Percentiles rank a stretch among this genome's conserved stretches.
phyloP scores from a whole-genome alignment of 2,888 invertebrate species.

The Megamerina dolium region DNA sequence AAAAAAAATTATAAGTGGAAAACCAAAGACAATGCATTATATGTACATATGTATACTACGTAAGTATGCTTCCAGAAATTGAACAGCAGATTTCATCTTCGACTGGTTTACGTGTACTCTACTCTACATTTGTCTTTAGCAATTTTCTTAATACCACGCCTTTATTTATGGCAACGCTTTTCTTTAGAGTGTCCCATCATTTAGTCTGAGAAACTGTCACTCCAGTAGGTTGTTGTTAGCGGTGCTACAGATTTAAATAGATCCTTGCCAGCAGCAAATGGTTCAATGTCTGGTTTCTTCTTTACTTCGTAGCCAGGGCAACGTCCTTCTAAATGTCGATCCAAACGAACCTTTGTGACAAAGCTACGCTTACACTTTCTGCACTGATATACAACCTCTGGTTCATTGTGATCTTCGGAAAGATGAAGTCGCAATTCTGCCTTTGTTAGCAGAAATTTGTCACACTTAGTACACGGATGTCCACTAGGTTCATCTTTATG shows the following conservation, averaged over 20 bases:
- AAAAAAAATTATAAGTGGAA: too few relatives aligned
- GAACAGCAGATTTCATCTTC: too few relatives aligned
- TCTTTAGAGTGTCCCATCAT: too few relatives aligned
- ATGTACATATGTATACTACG: too few relatives aligned
- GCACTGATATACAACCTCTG: constrained; percentile 37
- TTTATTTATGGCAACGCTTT: too few relatives aligned
- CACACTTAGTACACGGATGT: constrained; percentile 32
- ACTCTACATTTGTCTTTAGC: too few relatives aligned
- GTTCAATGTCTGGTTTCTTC: constrained; percentile 25
- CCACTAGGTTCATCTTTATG: constrained; percentile 36
- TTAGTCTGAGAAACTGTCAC: constrained; percentile 51
- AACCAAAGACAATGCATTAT: too few relatives aligned
- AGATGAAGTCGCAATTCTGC: constrained; percentile 43
- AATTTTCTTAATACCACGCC: too few relatives aligned
- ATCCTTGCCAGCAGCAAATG: constrained; percentile 41
- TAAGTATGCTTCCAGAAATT: too few relatives aligned
- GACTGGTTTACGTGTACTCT: too few relatives aligned
- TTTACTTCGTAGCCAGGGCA: constrained; percentile 25
- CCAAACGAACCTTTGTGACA: constrained; percentile 36
- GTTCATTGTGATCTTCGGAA: constrained; percentile 37
- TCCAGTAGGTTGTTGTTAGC: constrained; percentile 50
- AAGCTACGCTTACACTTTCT: constrained; percentile 45
- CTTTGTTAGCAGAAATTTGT: constrained; percentile 36
- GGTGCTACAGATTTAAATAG: constrained; percentile 51
- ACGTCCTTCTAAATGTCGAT: constrained; percentile 36